Percentiles rank a stretch among this genome's conserved stretches.
Evolutionary conservation across 2,888 invertebrate genomes (phyloP).

Genomic region (Sialis lutaria): DNA sequence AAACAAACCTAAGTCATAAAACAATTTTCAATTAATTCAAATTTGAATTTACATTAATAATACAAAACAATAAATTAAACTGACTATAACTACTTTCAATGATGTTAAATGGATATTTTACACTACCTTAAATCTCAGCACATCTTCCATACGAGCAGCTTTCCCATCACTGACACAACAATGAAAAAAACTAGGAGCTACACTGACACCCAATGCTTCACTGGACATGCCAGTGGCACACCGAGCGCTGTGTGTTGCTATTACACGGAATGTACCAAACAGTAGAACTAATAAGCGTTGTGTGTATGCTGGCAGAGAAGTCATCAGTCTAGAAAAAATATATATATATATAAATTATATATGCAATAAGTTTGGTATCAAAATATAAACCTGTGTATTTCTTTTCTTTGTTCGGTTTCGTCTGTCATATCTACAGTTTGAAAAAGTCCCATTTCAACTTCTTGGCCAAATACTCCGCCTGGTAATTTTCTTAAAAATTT

Average conservation of each 20-base stretch:
- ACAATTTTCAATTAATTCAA: no score
- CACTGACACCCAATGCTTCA: slow-evolving; percentile 87
- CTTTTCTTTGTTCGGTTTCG: slow-evolving; percentile 70
- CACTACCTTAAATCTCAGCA: slow-evolving; percentile 77
- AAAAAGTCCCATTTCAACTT: slow-evolving; percentile 80
- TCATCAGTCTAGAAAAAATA: slow-evolving; percentile 48
- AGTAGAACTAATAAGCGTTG: slow-evolving; percentile 86
- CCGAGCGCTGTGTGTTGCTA: slow-evolving; percentile 80
- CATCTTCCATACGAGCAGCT: slow-evolving; percentile 91
- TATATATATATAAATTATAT: no score
- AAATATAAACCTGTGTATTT: slow-evolving; percentile 63
- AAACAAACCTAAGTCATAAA: no score
- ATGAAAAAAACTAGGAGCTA: slow-evolving; percentile 92
- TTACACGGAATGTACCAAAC: slow-evolving; percentile 93
- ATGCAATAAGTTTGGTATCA: no score
- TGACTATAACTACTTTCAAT: no score
- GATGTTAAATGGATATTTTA: no score
- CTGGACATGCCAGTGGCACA: slow-evolving; percentile 88
- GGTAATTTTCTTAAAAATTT: slow-evolving; percentile 95
- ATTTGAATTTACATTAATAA: no score
- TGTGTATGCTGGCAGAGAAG: slow-evolving; percentile 73
- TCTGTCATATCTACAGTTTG: slow-evolving; percentile 70
- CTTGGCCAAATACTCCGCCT: slow-evolving; percentile 86
- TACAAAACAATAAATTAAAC: no score
- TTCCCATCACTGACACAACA: slow-evolving; percentile 90